Conservation (phyloP, 2,888 invertebrate genomes). For the Notodonta ziczac region DNA sequence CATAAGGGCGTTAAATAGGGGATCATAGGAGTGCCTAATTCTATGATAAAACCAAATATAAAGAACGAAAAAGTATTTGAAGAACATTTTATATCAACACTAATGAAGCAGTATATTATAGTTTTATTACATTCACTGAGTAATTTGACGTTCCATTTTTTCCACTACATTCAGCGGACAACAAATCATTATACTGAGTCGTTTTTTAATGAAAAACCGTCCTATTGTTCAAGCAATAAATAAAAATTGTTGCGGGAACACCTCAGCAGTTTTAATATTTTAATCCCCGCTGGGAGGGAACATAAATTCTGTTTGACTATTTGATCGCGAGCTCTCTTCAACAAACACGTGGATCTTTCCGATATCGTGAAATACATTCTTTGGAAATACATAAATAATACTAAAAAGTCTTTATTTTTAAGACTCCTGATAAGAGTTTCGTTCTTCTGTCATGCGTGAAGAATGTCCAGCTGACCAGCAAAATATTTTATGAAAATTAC, state of each 20-base stretch:
- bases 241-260: slow-evolving; percentile 71
- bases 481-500: too few species aligned
- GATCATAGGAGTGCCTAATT: too few species aligned
- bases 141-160: slow-evolving; percentile 23
- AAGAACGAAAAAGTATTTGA: too few species aligned
- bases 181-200: slow-evolving; percentile 61
- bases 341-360: slow-evolving; percentile 26
- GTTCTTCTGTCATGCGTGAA: too few species aligned
- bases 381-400: slow-evolving; percentile 3
- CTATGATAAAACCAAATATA: too few species aligned
- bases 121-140: neutral
- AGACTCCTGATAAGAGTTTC: too few species aligned
- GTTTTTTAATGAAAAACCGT: slow-evolving; percentile 58
- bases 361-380: slow-evolving; percentile 38
- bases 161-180: slow-evolving; percentile 54
- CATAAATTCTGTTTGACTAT: slow-evolving; percentile 72
- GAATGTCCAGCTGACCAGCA: too few species aligned
- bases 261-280: slow-evolving; percentile 80
- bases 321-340: slow-evolving; percentile 45
- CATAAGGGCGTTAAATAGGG: too few species aligned
- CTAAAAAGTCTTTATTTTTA: neutral
- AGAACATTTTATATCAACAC: too few species aligned
- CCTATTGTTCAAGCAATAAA: slow-evolving; percentile 70
- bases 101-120: too few species aligned
- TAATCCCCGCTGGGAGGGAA: slow-evolving; percentile 61